Conservation (phyloP, 2,888 invertebrate genomes). For the Psylliodes chrysocephalus region DNA sequence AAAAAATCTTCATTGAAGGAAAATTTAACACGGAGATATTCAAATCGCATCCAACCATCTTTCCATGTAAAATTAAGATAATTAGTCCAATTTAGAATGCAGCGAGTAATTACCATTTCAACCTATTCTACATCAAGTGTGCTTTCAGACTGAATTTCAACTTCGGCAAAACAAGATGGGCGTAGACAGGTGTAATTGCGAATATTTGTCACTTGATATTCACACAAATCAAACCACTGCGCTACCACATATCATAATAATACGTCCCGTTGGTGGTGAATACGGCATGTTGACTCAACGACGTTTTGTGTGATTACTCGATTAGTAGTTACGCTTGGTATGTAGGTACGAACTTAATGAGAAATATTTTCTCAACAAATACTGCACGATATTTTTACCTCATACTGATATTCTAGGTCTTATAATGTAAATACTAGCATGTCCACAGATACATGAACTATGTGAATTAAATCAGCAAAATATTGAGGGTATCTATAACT, state of each 20-base stretch:
- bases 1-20: too few relatives aligned
- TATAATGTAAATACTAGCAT: too few relatives aligned
- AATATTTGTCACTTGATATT: constrained; percentile 45
- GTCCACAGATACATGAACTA: too few relatives aligned
- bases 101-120: constrained; percentile 13
- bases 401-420: too few relatives aligned
- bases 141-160: constrained; percentile 7
- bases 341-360: not conserved
- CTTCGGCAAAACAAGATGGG: not conserved
- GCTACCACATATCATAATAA: constrained; percentile 25
- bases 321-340: not conserved
- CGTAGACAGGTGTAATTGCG: constrained; percentile 39
- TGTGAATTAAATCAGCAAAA: too few relatives aligned
- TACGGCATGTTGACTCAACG: not conserved
- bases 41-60: too few relatives aligned
- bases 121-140: constrained; percentile 3
- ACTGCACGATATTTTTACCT: too few relatives aligned
- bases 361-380: not conserved
- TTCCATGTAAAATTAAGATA: not conserved
- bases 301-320: not conserved
- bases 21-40: too few relatives aligned
- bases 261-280: not conserved
- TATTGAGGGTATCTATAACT: too few relatives aligned
- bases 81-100: not conserved
- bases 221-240: constrained; percentile 43